Conservation (phyloP, 1,140 invertebrate genomes). For the Solenopsis fugax region DNA sequence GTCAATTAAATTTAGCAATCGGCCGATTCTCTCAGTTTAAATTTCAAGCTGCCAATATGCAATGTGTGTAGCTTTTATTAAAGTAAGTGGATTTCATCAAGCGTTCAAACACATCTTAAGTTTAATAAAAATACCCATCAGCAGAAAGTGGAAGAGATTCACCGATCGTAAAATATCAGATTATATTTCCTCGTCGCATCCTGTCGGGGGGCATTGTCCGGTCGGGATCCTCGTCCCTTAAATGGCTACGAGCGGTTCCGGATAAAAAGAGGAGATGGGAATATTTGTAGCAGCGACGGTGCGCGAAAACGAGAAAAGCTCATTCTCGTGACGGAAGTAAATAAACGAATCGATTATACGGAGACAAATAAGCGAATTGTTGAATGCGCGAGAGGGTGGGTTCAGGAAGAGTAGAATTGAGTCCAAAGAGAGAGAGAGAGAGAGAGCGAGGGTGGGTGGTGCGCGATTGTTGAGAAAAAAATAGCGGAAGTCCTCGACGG, state of each 20-base stretch:
- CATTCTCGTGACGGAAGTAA: conserved; percentile 50
- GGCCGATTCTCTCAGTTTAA: not conserved
- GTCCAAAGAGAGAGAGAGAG: conserved; percentile 26
- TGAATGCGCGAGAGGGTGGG: not conserved
- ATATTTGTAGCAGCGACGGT: conserved; percentile 55
- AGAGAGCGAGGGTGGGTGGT: not conserved
- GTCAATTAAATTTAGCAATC: not conserved
- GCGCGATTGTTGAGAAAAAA: conserved; percentile 58
- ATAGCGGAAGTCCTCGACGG: conserved; percentile 69
- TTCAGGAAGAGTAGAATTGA: not conserved
- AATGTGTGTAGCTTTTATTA: not conserved
- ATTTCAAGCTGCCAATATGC: not conserved
- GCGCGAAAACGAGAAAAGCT: conserved; percentile 40
- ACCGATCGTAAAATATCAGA: conserved; percentile 55
- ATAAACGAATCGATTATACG: conserved; percentile 73
- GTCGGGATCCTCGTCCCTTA: conserved; percentile 40
- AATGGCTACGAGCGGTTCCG: conserved; percentile 58
- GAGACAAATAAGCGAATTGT: conserved; percentile 52
- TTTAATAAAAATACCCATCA: conserved; percentile 26
- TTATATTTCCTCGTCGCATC: conserved; percentile 61
- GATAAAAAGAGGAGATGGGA: not conserved
- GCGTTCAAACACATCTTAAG: not conserved
- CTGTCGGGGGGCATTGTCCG: not conserved
- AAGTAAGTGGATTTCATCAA: not conserved
- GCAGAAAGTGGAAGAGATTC: conserved; percentile 39